Conservation (phyloP, 2,113 vertebrate genomes). For the Agapornis roseicollis region DNA sequence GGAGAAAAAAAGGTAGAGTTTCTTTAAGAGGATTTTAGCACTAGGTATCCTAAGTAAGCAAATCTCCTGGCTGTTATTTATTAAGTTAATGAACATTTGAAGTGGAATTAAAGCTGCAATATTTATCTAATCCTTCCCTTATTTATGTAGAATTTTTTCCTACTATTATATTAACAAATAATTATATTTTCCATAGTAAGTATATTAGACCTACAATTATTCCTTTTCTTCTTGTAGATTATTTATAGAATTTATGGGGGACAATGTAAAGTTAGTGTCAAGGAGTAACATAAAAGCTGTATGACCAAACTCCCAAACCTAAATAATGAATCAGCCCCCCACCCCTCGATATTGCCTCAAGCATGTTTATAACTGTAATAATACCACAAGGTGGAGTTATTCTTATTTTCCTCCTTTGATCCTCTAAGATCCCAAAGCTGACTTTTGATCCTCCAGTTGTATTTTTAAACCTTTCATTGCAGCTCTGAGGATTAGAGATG, state of each 20-base stretch:
- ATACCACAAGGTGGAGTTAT: not conserved
- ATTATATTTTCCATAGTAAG: not conserved
- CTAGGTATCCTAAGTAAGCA: not conserved
- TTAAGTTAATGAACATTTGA: not conserved
- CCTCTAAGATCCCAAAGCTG: not conserved
- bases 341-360: not conserved
- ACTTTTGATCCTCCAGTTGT: not conserved
- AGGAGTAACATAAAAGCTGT: not conserved
- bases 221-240: not conserved
- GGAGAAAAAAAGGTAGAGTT: not conserved
- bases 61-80: not conserved
- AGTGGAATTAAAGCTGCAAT: not conserved
- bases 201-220: not conserved
- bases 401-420: not conserved
- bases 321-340: not conserved
- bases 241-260: not conserved
- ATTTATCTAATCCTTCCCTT: not conserved
- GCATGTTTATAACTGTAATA: not conserved
- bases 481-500: constrained; percentile 7
- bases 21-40: not conserved
- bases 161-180: not conserved
- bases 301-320: not conserved
- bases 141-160: not conserved
- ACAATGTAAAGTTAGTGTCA: not conserved
- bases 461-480: constrained; percentile 13